Base-by-base conservation (phyloP, 2,888 invertebrate genomes). In the Amblyteles armatorius region DNA sequence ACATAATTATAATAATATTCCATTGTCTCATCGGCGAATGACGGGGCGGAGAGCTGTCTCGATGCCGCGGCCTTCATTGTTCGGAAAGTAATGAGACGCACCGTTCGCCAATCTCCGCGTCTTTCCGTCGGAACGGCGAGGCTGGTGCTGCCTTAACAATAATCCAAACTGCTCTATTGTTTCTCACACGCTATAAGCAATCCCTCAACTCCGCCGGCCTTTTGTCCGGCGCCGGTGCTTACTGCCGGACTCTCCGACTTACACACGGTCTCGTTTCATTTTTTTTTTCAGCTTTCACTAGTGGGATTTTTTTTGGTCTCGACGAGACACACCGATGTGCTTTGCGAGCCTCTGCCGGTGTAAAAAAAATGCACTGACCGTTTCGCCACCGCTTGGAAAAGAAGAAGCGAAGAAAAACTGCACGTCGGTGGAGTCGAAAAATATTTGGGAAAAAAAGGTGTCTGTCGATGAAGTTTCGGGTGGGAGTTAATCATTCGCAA, bases 151-250 rank as follows among this genome's bases (percentile, higher is more conserved):
- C 63, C 29, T 79, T 52, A 79, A 79, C 57, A 79, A 83, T 76
- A 79, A 79, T 79, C 76, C 79, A 76, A 74, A 79, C 65, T 71
- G 71, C 63, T 69, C 76, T 55, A 83, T 83, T 83, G 83, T 83
- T 79, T 76, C 71, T 71, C 55, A 3, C 44, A 52, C 60, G 36
- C 57, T 73, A 73, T 79, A 68, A 60, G 60, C 65, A 52, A 76
- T 79, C 69, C 71, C 79, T 83, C 69, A 65, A 63, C 63, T 29
- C 55, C 57, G 72, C 40, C n/a, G 33, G 63, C 16, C 19, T 69
- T 83, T 83, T 83, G 74, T 83, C 71, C 22, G 7, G n/a, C 69
- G 36, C 36, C 36, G 68, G 44, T 52, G 26, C 22, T 55, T 22
- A 69, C 55, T 65, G 63, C 74, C 48, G 52, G 74, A 74, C 69